These are phyloP conservation scores for Metallyticus violacea DNA, from an alignment of 2,888 invertebrate genomes.

Conservation along the genomic window DNA sequence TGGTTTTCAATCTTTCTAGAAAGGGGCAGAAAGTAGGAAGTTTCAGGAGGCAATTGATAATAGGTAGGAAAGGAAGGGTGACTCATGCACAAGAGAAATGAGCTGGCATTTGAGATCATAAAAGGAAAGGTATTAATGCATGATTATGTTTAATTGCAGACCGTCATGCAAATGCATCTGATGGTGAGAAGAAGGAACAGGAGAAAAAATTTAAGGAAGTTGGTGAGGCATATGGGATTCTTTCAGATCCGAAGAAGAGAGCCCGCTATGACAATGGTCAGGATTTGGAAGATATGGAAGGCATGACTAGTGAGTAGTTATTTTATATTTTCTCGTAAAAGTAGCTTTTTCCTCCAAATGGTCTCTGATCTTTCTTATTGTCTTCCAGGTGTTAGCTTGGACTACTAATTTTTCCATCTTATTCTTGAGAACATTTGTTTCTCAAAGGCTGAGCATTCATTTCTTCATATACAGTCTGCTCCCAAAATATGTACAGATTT, in stretches of 20 bases:
- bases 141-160: slow-evolving; percentile 52
- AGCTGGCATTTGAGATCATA: not conserved
- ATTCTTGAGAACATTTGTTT: too few species aligned
- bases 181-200: slow-evolving; percentile 82
- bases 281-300: slow-evolving; percentile 73
- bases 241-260: slow-evolving; percentile 88
- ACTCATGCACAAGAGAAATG: too few species aligned
- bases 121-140: not conserved
- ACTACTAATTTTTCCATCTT: too few species aligned
- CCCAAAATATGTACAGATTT: too few species aligned
- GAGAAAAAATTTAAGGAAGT: slow-evolving; percentile 94
- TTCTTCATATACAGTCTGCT: too few species aligned
- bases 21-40: too few species aligned
- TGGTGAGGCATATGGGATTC: slow-evolving; percentile 90
- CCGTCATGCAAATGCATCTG: slow-evolving; percentile 84
- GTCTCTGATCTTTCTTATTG: too few species aligned
- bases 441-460: too few species aligned
- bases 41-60: not conserved
- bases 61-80: too few species aligned
- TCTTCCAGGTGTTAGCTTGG: too few species aligned
- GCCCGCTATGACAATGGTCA: slow-evolving; percentile 88
- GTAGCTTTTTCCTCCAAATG: too few species aligned
- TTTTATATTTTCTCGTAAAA: not conserved
- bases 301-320: slow-evolving; percentile 23
- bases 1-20: too few species aligned